Evolutionary conservation across 2,888 invertebrate species (phyloP).

Genomic region (Acleris laterana): DNA sequence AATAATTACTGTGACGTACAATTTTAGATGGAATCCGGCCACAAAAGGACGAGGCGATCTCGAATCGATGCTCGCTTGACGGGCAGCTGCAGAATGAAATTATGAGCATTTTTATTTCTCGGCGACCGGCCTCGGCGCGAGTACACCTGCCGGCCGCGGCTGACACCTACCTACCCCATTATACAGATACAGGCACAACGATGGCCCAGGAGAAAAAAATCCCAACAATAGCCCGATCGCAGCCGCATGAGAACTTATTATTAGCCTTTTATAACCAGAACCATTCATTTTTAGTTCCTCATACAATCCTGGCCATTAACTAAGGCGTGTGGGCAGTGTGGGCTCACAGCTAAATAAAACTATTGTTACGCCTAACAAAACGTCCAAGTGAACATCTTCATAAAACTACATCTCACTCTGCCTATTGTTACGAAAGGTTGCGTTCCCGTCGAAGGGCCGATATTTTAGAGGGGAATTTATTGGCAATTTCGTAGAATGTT

Average conservation of each 20-base stretch:
- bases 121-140: slow-evolving; percentile 46
- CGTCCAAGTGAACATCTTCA: slow-evolving; percentile 82
- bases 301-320: slow-evolving; percentile 81
- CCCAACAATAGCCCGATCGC: slow-evolving; percentile 75
- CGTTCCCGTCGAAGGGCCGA: slow-evolving; percentile 61
- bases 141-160: slow-evolving; percentile 79
- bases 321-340: slow-evolving; percentile 81
- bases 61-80: slow-evolving; percentile 75
- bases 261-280: slow-evolving; percentile 75
- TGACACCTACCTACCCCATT: slow-evolving; percentile 83
- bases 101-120: slow-evolving; percentile 81
- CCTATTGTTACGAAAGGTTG: slow-evolving; percentile 69
- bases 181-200: slow-evolving; percentile 59
- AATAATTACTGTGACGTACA: slow-evolving; percentile 56
- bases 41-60: slow-evolving; percentile 69
- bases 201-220: slow-evolving; percentile 66
- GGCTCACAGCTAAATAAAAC: slow-evolving; percentile 82
- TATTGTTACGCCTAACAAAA: slow-evolving; percentile 80
- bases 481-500: slow-evolving; percentile 81
- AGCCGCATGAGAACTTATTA: slow-evolving; percentile 82
- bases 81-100: slow-evolving; percentile 82
- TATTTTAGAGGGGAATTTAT: slow-evolving; percentile 79
- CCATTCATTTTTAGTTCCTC: slow-evolving; percentile 81
- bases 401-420: slow-evolving; percentile 67
- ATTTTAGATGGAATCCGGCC: slow-evolving; percentile 70